Evolutionary conservation across 1,140 invertebrate genomes (phyloP), one percentile per base, ranked within the genome.

Genomic region (Drosophila sucinea): DNA sequence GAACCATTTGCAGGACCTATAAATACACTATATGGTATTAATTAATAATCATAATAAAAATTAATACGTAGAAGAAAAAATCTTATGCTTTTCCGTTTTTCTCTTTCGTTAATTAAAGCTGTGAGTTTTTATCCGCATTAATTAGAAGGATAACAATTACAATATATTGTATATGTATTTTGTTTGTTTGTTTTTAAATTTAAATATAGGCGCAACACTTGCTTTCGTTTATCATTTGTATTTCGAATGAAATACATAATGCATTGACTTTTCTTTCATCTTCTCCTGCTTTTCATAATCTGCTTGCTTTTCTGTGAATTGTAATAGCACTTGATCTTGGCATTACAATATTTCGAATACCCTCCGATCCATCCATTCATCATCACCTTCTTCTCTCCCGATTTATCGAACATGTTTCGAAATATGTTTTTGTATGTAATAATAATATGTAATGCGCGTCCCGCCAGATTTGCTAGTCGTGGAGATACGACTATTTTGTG

Each of bases 91-190:
- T 77, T 23, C 2, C 44, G 5, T 6, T 23, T 47, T 7, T 47
- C 5, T 27, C 4, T 27, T 10, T 25, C 6, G 64, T 90, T 79
- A 90, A 77, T 90, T 90, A 90, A 90, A 90, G 87, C 87, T 90
- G 87, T 90, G 87, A 90, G 87, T 90, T 90, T 89, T 90, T 90
- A 87, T 89, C 80, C 85, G 84, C 84, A 89, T 84, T 84, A 89
- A 90, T 84, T 78, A 77, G 70, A 89, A 90, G 84, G 77, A 89
- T 89, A 89, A 89, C 77, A 83, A 83, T 82, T 83, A 70, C 64
- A 80, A 80, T 66, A 51, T 79, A 79, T 71, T 66, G 55, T 67
- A 62, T 69, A 54, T 68, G 66, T 76, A 41, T 62, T 78, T 63
- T 64, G 40, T 60, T 55, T 54, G 62, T 65, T 65, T 67, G 68